Evolutionary conservation across 35 echinoderm and acorn worm species (phyloP).

Genomic region (Ophioderma brevispina): DNA sequence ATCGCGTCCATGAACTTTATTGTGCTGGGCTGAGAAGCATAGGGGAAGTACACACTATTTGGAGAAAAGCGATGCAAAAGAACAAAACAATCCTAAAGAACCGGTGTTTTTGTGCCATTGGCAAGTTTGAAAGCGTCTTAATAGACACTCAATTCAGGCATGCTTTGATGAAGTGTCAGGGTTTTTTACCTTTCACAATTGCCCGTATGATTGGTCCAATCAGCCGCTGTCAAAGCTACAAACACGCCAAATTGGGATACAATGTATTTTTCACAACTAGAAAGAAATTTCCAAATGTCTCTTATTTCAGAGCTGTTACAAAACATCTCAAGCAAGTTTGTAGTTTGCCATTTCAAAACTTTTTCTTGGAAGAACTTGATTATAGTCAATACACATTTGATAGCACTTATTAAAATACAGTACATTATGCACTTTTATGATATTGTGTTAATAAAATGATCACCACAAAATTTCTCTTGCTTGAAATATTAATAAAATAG

Average conservation of each 20-base stretch:
- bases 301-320: background rate
- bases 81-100: background rate
- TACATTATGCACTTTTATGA: too few species aligned
- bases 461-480: background rate
- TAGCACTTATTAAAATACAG: too few species aligned
- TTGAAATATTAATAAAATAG: background rate
- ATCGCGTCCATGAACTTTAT: slow-evolving; percentile 6
- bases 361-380: background rate
- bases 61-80: background rate
- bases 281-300: background rate
- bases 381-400: background rate
- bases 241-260: background rate
- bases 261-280: background rate
- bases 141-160: background rate
- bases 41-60: background rate
- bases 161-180: background rate
- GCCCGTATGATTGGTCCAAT: background rate
- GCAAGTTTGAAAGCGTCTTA: background rate
- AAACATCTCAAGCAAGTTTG: background rate
- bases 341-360: background rate
- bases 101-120: background rate
- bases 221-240: background rate
- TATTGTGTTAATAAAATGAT: background rate
- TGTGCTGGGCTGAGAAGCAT: background rate
- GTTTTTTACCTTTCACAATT: background rate